Conservation (phyloP, 30 jellyfish, hydroid and myxozoan genomes). For the Cassiopea xamachana region DNA sequence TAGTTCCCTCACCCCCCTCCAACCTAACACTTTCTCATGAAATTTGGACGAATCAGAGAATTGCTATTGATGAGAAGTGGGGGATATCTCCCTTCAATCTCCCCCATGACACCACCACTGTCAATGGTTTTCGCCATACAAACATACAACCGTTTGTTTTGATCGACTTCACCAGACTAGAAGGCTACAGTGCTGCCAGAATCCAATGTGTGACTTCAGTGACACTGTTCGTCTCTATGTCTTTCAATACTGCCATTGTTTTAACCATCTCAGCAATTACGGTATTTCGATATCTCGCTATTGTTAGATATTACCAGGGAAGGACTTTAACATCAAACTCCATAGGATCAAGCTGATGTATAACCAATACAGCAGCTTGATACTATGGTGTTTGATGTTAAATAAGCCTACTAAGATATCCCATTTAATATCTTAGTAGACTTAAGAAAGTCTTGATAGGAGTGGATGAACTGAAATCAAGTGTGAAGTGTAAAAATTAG, state of each 20-base stretch:
- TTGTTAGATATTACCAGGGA: not conserved
- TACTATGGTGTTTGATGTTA: not conserved
- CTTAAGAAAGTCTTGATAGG: no score
- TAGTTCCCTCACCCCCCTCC: no score
- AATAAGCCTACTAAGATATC: not conserved
- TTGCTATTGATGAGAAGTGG: no score
- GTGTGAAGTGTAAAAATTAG: no score
- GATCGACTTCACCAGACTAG: not conserved
- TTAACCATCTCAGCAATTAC: not conserved
- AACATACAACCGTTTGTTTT: not conserved
- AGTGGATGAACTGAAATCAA: no score
- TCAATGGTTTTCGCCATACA: not conserved
- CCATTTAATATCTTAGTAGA: no score
- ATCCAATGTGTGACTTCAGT: not conserved
- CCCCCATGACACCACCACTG: no score
- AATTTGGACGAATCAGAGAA: no score
- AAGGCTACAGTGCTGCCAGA: not conserved
- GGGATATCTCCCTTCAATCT: no score
- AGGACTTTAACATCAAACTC: not conserved
- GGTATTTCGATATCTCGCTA: not conserved
- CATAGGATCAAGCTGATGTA: not conserved
- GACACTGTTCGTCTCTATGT: not conserved
- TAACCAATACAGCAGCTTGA: not conserved
- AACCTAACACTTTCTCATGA: no score
- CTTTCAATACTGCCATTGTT: not conserved